Evolutionary conservation across 2,888 invertebrate species (phyloP).

Genomic region (Merodon equestris): DNA sequence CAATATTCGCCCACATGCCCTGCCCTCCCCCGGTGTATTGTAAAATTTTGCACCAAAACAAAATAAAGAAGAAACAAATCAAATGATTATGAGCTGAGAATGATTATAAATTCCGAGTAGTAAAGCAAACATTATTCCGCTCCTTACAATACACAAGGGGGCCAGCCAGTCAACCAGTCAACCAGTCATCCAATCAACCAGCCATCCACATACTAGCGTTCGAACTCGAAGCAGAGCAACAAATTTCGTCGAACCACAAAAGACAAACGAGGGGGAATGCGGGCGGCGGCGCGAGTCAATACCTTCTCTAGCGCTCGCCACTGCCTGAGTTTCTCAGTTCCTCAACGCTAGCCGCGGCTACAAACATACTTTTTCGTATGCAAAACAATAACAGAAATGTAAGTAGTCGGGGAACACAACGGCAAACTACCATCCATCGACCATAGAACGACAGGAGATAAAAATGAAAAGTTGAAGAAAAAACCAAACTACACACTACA

Average conservation of each 20-base stretch:
- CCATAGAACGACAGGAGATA: too few species aligned
- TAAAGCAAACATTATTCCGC: slow-evolving; percentile 38
- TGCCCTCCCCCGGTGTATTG: slow-evolving; percentile 3
- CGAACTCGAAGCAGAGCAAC: slow-evolving; percentile 7
- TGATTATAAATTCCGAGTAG: slow-evolving; percentile 38
- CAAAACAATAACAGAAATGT: slow-evolving; percentile 47
- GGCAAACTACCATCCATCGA: neutral
- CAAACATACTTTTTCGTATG: slow-evolving; percentile 29
- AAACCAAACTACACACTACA: slow-evolving; percentile 29
- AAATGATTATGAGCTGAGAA: slow-evolving; percentile 40
- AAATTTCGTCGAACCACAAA: slow-evolving; percentile 12
- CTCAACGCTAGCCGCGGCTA: neutral
- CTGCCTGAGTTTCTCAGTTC: neutral
- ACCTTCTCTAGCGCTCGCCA: too few species aligned
- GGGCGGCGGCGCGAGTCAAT: too few species aligned
- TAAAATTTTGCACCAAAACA: slow-evolving; percentile 10
- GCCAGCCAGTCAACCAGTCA: neutral
- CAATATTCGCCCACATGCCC: too few species aligned
- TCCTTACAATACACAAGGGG: slow-evolving; percentile 17
- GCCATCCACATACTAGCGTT: neutral
- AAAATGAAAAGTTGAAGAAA: slow-evolving; percentile 6
- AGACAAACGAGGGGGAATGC: slow-evolving; percentile 15
- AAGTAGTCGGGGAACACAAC: slow-evolving; percentile 15
- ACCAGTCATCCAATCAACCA: neutral
- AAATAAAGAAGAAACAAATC: slow-evolving; percentile 6